Percentiles rank a stretch among this genome's conserved stretches.
These are phyloP conservation scores for Muscicapa adusta DNA, from an alignment of 2,113 vertebrate species.

Conservation along the genomic window DNA sequence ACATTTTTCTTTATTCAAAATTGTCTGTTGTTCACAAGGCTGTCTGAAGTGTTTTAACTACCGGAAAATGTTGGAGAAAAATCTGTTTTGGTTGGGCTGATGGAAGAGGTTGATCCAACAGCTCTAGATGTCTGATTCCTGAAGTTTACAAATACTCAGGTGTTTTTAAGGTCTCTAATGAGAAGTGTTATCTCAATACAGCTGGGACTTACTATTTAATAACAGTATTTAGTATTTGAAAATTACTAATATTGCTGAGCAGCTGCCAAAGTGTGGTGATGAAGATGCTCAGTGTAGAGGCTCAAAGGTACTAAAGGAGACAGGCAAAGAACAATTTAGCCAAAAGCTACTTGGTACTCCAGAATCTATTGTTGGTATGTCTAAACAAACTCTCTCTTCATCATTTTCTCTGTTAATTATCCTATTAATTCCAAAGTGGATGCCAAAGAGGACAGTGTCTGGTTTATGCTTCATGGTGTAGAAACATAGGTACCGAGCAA, in stretches of 20 bases:
- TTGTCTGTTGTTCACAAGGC: not conserved
- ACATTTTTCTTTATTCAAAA: not conserved
- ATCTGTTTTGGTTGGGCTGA: not conserved
- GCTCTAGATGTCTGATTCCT: not conserved
- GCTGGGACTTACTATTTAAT: not conserved
- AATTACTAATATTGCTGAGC: not conserved
- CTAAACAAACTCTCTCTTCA: not conserved
- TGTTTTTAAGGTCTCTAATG: not conserved
- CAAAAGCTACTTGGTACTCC: not conserved
- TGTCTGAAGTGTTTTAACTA: not conserved
- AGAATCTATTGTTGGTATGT: not conserved
- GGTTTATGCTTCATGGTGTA: not conserved
- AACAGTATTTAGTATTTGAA: not conserved
- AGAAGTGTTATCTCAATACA: not conserved
- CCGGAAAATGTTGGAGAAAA: not conserved
- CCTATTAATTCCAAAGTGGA: not conserved
- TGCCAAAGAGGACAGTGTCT: not conserved
- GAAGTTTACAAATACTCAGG: not conserved
- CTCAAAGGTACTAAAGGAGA: not conserved
- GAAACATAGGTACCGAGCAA: not conserved
- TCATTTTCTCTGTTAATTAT: not conserved
- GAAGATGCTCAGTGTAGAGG: not conserved
- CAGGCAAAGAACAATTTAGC: not conserved
- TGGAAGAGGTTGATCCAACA: not conserved
- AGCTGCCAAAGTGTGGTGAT: not conserved